Evolutionary conservation across 2,113 vertebrate species (phyloP).

Genomic region (Percopsis transmontana): DNA sequence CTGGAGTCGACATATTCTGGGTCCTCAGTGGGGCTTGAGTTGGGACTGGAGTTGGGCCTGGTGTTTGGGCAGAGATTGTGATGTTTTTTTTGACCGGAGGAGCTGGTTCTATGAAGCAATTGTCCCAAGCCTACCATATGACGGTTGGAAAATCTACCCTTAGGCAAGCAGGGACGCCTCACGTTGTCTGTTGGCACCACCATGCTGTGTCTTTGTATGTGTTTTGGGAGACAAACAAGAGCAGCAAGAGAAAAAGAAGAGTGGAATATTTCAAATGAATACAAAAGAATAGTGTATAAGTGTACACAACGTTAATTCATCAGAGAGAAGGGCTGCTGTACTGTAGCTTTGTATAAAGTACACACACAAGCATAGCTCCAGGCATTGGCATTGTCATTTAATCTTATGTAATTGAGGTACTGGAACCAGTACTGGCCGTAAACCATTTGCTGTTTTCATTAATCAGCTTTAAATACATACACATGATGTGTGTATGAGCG

Average conservation of each 20-base stretch:
- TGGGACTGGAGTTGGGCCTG: neutral
- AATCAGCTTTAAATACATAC: neutral
- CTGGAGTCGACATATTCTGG: conserved; percentile 3
- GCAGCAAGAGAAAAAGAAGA: no score
- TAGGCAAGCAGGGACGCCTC: neutral
- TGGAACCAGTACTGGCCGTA: neutral
- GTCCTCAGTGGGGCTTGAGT: neutral
- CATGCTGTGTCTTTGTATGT: conserved; percentile 30
- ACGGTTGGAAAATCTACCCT: neutral
- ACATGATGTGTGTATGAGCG: neutral
- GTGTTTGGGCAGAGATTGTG: neutral
- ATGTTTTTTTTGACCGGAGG: neutral
- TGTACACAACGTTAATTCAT: conserved; percentile 49
- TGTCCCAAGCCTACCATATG: neutral
- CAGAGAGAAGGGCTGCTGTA: conserved; percentile 9
- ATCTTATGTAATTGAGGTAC: conserved; percentile 15
- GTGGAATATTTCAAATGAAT: conserved; percentile 35
- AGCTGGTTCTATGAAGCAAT: neutral
- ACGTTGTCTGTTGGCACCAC: conserved; percentile 25
- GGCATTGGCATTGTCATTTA: conserved; percentile 16
- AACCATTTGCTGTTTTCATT: conserved; percentile 1
- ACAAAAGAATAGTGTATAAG: conserved; percentile 23
- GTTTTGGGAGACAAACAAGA: neutral
- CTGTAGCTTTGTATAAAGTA: conserved; percentile 16
- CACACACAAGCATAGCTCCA: conserved; percentile 2